phyloP scores from a whole-genome alignment of 2,113 vertebrate species.

The Pollimyrus isidori region DNA sequence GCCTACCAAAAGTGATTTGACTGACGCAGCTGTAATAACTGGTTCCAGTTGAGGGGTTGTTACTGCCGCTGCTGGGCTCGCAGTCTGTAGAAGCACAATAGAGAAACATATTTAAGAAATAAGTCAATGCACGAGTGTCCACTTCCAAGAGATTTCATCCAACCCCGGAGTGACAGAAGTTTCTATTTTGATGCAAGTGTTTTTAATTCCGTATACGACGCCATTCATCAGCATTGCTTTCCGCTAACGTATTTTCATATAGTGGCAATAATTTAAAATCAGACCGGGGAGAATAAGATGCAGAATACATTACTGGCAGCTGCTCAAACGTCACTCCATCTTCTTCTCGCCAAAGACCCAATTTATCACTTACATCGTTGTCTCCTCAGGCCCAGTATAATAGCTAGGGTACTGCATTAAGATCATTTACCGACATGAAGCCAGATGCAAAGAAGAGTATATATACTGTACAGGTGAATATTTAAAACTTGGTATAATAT shows the following conservation, averaged over 20 bases:
- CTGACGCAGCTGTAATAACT: constrained; percentile 77
- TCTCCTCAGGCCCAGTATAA: neutral
- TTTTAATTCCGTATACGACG: neutral
- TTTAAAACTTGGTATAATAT: neutral
- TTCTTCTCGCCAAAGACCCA: neutral
- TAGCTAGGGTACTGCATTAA: neutral
- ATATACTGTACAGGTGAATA: neutral
- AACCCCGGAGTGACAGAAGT: neutral
- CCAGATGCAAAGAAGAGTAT: neutral
- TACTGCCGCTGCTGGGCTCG: constrained; percentile 65
- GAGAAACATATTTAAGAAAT: neutral
- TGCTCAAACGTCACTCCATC: neutral
- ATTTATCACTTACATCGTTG: neutral
- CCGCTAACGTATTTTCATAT: neutral
- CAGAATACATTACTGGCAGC: neutral
- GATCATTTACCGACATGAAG: neutral
- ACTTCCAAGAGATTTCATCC: neutral
- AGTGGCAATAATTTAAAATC: neutral
- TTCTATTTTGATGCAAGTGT: neutral
- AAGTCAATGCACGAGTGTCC: neutral
- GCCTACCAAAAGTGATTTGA: constrained; percentile 77
- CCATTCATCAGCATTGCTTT: neutral
- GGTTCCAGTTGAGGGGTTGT: constrained; percentile 66
- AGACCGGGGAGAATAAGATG: neutral
- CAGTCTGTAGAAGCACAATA: constrained; percentile 49